Evolutionary conservation across 2,888 invertebrate genomes (phyloP).

Genomic region (Drosophila helvetica): DNA sequence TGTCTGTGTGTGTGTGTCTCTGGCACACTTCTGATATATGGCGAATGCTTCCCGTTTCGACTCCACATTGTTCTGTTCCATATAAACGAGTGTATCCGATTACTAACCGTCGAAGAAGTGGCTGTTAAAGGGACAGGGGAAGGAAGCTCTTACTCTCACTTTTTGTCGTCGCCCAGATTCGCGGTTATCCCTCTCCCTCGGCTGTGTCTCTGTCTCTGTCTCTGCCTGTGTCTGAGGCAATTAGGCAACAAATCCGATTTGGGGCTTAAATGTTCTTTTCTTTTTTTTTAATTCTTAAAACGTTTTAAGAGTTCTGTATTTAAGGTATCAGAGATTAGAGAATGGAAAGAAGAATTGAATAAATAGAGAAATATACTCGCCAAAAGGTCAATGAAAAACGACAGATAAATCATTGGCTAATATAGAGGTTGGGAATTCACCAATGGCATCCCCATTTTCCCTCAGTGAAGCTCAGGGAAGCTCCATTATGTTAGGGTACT

Average conservation of each 20-base stretch:
- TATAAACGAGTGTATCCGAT: conserved; percentile 21
- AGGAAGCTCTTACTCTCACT: conserved; percentile 7
- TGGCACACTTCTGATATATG: conserved; percentile 24
- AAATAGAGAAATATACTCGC: no score
- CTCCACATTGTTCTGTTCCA: conserved; percentile 8
- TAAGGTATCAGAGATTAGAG: no score
- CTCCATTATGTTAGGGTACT: no score
- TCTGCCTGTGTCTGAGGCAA: conserved; percentile 7
- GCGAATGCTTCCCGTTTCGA: conserved; percentile 27
- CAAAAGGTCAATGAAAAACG: no score
- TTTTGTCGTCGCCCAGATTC: conserved; percentile 6
- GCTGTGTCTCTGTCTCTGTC: no score
- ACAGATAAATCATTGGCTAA: no score
- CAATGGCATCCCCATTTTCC: no score
- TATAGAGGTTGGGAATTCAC: no score
- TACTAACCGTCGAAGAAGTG: conserved; percentile 14
- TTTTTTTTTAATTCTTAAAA: background rate
- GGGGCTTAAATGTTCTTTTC: background rate
- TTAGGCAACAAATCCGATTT: conserved; percentile 23
- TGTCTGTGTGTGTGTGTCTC: background rate
- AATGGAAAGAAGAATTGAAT: no score
- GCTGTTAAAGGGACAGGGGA: background rate
- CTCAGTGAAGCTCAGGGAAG: no score
- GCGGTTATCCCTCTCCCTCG: conserved; percentile 16
- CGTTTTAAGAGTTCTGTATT: background rate